Evolutionary conservation across 92 coral and sea anemone genomes (phyloP).

Genomic region (Galaxea fascicularis): DNA sequence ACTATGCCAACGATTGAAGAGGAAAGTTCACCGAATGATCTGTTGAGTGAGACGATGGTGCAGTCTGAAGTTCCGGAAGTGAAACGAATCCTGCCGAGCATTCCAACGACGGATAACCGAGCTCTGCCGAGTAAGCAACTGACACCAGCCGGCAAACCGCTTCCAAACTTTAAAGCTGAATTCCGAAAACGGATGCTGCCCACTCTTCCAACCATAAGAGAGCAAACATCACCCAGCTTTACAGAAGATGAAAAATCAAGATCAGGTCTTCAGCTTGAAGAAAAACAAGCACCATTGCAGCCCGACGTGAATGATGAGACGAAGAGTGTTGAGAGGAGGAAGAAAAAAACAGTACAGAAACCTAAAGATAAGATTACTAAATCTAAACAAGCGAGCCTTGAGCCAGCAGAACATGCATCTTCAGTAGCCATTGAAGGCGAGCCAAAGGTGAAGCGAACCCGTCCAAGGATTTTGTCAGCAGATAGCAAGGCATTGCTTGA

Average conservation of each 20-base stretch:
- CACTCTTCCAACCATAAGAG: conserved; percentile 21
- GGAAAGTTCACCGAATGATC: neutral
- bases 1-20: conserved; percentile 30
- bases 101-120: conserved; percentile 24
- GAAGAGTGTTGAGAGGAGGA: neutral
- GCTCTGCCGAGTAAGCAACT: conserved; percentile 29
- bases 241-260: neutral
- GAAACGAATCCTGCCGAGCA: conserved; percentile 11
- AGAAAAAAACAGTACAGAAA: neutral
- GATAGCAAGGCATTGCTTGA: neutral
- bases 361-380: neutral
- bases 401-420: neutral
- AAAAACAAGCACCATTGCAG: neutral
- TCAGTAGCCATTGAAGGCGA: neutral
- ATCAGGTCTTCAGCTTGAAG: neutral
- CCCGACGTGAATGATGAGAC: neutral
- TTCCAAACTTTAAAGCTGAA: neutral
- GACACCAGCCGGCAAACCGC: neutral
- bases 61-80: neutral
- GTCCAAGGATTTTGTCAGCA: neutral
- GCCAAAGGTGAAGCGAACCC: conserved; percentile 1
- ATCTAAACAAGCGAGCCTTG: neutral
- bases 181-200: conserved; percentile 17
- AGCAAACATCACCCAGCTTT: neutral
- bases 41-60: neutral